Conservation (phyloP, 2,797 vertebrate genomes). For the Chelon labrosus region DNA sequence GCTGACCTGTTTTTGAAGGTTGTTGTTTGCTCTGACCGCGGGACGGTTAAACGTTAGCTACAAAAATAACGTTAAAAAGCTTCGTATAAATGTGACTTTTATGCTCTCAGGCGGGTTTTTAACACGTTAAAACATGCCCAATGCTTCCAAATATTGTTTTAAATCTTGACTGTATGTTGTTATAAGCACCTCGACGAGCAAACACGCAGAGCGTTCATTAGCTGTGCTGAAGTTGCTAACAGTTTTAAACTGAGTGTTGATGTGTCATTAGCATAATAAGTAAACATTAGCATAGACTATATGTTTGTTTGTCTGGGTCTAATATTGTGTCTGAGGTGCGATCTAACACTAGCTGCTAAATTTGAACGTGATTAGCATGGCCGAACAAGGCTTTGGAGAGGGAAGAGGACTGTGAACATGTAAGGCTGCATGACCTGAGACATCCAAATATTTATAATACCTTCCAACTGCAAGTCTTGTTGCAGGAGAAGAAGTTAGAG, state of each 20-base stretch:
- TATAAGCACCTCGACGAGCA: accelerated
- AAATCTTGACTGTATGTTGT: accelerated
- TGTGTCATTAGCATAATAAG: background rate
- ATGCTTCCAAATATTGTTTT: accelerated
- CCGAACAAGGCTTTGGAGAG: background rate
- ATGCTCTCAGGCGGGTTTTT: accelerated
- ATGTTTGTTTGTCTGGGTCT: background rate
- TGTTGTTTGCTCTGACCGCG: background rate
- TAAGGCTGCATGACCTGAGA: background rate
- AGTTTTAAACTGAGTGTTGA: background rate
- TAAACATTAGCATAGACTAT: background rate
- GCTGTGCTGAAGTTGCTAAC: constrained; percentile 13
- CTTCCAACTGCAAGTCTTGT: background rate
- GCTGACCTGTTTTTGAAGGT: background rate
- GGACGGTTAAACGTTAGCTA: constrained; percentile 3
- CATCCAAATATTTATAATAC: constrained; percentile 24
- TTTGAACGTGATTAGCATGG: constrained; percentile 21
- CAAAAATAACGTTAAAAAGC: constrained; percentile 13
- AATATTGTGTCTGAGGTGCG: background rate
- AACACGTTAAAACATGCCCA: background rate
- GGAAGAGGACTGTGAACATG: background rate
- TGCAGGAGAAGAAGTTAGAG: constrained; percentile 24
- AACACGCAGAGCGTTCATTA: background rate
- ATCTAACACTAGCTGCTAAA: background rate
- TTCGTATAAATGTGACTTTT: background rate